phyloP scores from a whole-genome alignment of 2,797 vertebrate genomes.

The Poecilia wingei region DNA sequence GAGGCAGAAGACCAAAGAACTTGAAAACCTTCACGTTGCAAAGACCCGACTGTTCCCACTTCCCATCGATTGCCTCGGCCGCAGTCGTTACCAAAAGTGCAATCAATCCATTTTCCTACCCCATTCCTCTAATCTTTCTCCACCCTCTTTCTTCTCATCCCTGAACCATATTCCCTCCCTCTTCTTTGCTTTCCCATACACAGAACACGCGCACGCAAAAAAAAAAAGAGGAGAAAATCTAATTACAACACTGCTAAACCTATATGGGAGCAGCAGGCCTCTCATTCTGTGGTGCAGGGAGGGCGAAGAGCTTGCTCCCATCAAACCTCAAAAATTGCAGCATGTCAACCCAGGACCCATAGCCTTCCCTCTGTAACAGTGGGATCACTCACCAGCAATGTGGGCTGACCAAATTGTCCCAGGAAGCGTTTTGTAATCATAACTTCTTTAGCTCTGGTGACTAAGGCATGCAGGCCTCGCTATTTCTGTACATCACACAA shows the following conservation, averaged over 20 bases:
- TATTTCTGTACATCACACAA: conserved; percentile 59
- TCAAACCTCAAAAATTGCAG: conserved; percentile 83
- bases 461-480: conserved; percentile 47
- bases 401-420: conserved; percentile 51
- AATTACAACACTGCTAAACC: conserved; percentile 81
- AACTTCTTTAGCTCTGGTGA: conserved; percentile 57
- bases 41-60: conserved; percentile 16
- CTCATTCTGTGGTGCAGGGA: conserved; percentile 76
- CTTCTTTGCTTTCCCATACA: conserved; percentile 62
- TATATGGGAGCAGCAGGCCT: conserved; percentile 76
- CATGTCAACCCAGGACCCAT: conserved; percentile 57
- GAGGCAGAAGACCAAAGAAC: conserved; percentile 9
- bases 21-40: conserved; percentile 43
- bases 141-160: conserved; percentile 42
- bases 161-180: conserved; percentile 49
- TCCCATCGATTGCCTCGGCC: conserved; percentile 34
- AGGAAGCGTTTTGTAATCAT: conserved; percentile 67
- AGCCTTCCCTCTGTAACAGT: conserved; percentile 55
- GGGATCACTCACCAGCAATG: conserved; percentile 60
- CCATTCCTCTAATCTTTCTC: conserved; percentile 60
- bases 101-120: conserved; percentile 55
- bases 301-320: conserved; percentile 74
- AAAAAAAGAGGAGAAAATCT: conserved; percentile 57
- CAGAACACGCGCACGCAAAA: conserved; percentile 26
- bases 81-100: conserved; percentile 29